Conservation (phyloP, 2,888 invertebrate species). For the Amphipoea lucens region DNA sequence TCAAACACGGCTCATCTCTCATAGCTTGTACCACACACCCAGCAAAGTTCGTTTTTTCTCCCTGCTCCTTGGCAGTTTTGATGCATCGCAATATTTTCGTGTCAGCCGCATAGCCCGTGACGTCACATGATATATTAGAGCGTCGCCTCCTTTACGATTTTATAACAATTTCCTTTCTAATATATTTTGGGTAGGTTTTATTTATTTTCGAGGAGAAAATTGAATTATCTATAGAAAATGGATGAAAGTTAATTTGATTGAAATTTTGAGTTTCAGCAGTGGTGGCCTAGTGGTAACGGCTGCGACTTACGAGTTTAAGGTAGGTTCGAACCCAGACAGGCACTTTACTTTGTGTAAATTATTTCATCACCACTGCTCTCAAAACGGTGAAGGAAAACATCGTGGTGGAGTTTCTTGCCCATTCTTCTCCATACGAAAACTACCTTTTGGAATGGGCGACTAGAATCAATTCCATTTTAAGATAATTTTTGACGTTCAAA, state of each 20-base stretch:
- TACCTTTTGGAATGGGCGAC: too few species aligned
- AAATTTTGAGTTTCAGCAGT: neutral
- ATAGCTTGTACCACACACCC: slow-evolving; percentile 51
- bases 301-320: too few species aligned
- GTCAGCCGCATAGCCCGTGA: slow-evolving; percentile 86
- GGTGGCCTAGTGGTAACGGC: neutral
- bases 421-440: too few species aligned
- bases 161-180: slow-evolving; percentile 64
- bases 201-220: slow-evolving; percentile 59
- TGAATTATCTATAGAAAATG: slow-evolving; percentile 35
- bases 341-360: neutral
- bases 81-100: slow-evolving; percentile 89
- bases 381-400: too few species aligned
- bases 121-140: slow-evolving; percentile 86
- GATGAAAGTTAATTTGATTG: neutral
- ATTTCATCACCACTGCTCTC: neutral
- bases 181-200: slow-evolving; percentile 45
- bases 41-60: slow-evolving; percentile 80
- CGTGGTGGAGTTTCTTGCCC: too few species aligned
- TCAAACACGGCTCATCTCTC: slow-evolving; percentile 4
- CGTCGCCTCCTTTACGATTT: slow-evolving; percentile 72
- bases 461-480: too few species aligned
- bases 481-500: too few species aligned
- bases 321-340: too few species aligned
- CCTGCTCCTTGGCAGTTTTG: slow-evolving; percentile 85